Conservation (phyloP, 2,113 vertebrate genomes). For the Chloropsis cyanopogon region DNA sequence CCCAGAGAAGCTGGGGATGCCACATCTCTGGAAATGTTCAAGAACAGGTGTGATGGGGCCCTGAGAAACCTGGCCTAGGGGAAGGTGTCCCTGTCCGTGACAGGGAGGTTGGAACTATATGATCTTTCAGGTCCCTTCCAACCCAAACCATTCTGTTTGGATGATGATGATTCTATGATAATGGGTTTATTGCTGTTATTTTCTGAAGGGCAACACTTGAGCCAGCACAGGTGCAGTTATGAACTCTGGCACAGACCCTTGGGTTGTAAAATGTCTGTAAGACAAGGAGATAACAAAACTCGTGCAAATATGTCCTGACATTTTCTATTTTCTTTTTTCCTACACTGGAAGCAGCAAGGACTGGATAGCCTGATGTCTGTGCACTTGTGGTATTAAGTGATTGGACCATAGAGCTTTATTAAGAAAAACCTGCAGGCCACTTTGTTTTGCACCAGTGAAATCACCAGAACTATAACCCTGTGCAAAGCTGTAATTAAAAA, state of each 20-base stretch:
- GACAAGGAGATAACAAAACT: not conserved
- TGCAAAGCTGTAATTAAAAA: not conserved
- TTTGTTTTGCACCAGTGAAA: not conserved
- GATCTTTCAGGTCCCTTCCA: not conserved
- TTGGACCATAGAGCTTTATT: not conserved
- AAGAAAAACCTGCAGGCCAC: not conserved
- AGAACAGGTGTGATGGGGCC: not conserved
- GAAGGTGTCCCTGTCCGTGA: not conserved
- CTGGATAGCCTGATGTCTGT: not conserved
- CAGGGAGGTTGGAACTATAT: not conserved
- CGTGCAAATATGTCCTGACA: not conserved
- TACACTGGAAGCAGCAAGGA: not conserved
- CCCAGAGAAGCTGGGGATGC: not conserved
- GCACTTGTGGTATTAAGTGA: not conserved
- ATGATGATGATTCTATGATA: not conserved
- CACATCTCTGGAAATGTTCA: not conserved
- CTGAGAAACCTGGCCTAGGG: not conserved
- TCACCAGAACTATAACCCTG: not conserved
- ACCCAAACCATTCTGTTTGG: not conserved
- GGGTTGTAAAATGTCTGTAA: not conserved
- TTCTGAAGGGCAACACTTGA: not conserved
- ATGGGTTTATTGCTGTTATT: not conserved
- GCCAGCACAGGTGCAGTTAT: not conserved
- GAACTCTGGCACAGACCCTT: rapidly evolving
- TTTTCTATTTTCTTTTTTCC: not conserved